Conservation (phyloP, 2,797 vertebrate species). For the Myiotriccus ornatus region DNA sequence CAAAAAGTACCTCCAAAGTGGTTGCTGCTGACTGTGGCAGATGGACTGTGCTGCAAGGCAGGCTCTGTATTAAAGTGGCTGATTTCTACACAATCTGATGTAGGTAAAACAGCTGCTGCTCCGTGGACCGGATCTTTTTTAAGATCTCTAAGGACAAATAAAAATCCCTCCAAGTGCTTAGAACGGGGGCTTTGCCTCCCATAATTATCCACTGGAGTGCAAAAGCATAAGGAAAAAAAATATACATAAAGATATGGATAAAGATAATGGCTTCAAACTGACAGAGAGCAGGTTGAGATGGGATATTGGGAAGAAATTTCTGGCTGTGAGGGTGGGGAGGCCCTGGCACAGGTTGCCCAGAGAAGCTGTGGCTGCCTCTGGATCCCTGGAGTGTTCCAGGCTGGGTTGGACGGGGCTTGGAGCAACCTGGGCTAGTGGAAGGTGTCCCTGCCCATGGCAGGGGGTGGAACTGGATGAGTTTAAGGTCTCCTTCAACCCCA, state of each 20-base stretch:
- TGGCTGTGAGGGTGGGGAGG: fast-evolving
- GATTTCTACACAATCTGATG: background rate
- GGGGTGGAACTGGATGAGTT: fast-evolving
- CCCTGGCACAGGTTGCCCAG: background rate
- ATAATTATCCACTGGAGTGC: background rate
- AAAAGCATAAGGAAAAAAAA: background rate
- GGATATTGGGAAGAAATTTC: background rate
- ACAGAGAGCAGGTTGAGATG: background rate
- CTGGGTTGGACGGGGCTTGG: fast-evolving
- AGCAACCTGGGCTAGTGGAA: fast-evolving
- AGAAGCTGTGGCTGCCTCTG: background rate
- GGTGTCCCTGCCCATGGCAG: background rate
- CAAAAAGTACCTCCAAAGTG: background rate
- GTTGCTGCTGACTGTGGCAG: background rate
- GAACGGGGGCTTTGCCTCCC: background rate
- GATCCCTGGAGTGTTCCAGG: background rate
- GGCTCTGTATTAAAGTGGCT: background rate
- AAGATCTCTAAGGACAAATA: background rate
- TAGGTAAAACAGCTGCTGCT: background rate
- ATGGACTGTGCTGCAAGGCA: background rate
- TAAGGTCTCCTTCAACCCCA: background rate
- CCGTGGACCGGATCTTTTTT: background rate
- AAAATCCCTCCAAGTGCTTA: background rate
- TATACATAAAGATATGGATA: background rate
- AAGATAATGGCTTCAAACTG: background rate